phyloP scores from a whole-genome alignment of 2,113 vertebrate genomes.

The Hippocampus zosterae region DNA sequence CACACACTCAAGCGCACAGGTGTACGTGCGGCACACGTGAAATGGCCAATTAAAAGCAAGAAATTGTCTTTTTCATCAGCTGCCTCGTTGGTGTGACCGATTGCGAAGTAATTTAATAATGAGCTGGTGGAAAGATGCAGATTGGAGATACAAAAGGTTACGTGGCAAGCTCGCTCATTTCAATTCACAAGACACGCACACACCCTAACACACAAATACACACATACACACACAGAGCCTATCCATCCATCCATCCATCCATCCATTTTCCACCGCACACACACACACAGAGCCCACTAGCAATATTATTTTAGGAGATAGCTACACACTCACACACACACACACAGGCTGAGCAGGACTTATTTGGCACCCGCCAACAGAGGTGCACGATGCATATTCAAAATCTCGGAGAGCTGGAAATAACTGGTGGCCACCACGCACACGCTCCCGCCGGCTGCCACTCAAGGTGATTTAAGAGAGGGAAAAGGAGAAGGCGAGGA shows the following conservation, averaged over 20 bases:
- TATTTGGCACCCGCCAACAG: constrained; percentile 17
- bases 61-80: constrained; percentile 92
- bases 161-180: constrained; percentile 75
- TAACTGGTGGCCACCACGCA: constrained; percentile 50
- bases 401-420: constrained; percentile 46
- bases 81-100: constrained; percentile 88
- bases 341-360: constrained; percentile 6
- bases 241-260: neutral
- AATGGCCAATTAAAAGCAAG: constrained; percentile 93
- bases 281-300: constrained; percentile 18
- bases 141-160: constrained; percentile 87
- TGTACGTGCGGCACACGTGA: constrained; percentile 84
- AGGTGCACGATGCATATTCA: constrained; percentile 52
- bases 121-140: constrained; percentile 79
- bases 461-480: constrained; percentile 57
- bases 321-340: constrained; percentile 5
- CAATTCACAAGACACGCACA: constrained; percentile 56
- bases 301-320: constrained; percentile 38
- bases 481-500: constrained; percentile 30
- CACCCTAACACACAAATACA: constrained; percentile 7
- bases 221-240: neutral
- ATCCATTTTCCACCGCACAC: neutral
- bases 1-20: constrained; percentile 76
- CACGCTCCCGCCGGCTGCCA: constrained; percentile 48
- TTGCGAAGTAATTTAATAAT: constrained; percentile 92